Base-by-base conservation (phyloP, 2,113 vertebrate species). In the Caranx ignobilis region DNA sequence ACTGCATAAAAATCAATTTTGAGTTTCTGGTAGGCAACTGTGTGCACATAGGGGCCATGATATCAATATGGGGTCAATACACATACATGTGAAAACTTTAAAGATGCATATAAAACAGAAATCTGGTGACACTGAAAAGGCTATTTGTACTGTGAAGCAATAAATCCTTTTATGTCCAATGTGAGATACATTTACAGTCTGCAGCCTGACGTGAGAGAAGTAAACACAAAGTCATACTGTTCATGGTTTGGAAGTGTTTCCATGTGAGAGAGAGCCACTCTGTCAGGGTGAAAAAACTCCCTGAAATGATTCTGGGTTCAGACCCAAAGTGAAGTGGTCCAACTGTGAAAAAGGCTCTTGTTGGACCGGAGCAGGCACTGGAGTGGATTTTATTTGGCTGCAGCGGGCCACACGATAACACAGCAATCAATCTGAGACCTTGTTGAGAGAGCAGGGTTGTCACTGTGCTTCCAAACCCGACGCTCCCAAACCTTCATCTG, bases 361-460 rank as follows among this genome's bases (percentile, higher is more conserved):
- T 67, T 79, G 70, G 57, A 80, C 47, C 11, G 45, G 61, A 65
- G 52, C 34, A 45, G 60, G 70, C 55, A 35, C 45, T 55, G 39
- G 63, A 77, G 47, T 31, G 47, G 7, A 66, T 71, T 76, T 68
- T 63, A 43, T 18, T 66, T 78, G 75, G 78, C 74, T 69, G 75
- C 60, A 59, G 11, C 63, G 34, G 70, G 56, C 56, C 59, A 13
- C 59, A 66, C 6, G 57, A 82, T 69, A 61, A 78, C 75, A 67
- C 70, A 5, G 13, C 26, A 73, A 76, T 85, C 85, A 86, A 67
- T 74, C 21, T 2, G 15, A 84, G 70, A 71, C 52, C 64, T 72
- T 54, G 65, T 48, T 69, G 62, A 77, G 73, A 83, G 66, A 75
- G 56, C 11, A 26, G 26, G 65, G 52, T 39, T 69, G 81, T 77